A percentile compares a stretch with the other conserved stretches of the same genome.
Evolutionary conservation across 2,113 vertebrate species (phyloP).

Genomic region (Petroica traversi): DNA sequence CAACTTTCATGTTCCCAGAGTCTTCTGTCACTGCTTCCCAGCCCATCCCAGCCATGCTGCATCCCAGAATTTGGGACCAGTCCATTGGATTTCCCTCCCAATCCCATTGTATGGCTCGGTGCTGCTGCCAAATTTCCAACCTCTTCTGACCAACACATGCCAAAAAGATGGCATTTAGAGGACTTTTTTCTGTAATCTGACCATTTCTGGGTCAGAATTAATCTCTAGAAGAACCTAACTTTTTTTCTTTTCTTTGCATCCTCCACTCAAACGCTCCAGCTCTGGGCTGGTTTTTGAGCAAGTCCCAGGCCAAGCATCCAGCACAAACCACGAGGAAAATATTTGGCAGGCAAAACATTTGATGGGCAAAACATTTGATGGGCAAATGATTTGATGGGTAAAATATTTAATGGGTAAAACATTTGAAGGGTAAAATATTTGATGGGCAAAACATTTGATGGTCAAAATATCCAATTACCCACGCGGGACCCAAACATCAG

Average conservation of each 20-base stretch:
- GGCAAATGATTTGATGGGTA: background rate
- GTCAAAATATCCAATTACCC: background rate
- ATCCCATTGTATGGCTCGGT: rapidly evolving
- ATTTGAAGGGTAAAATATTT: background rate
- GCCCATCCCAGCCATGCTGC: background rate
- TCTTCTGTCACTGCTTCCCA: background rate
- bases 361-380: background rate
- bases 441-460: background rate
- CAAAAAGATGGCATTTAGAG: background rate
- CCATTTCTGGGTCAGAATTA: rapidly evolving
- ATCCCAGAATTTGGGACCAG: background rate
- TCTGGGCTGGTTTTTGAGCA: background rate
- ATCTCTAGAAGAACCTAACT: background rate
- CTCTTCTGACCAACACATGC: background rate
- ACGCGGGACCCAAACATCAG: background rate
- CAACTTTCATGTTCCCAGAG: background rate
- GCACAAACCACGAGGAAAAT: background rate
- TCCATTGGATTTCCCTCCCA: background rate
- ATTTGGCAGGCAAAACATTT: background rate
- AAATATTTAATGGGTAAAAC: background rate
- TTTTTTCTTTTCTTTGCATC: background rate
- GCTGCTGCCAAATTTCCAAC: background rate
- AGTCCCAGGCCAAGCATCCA: rapidly evolving
- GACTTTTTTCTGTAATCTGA: background rate
- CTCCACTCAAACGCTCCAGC: background rate